Evolutionary conservation across 1,140 invertebrate genomes (phyloP).

Genomic region (Eciton burchellii): DNA sequence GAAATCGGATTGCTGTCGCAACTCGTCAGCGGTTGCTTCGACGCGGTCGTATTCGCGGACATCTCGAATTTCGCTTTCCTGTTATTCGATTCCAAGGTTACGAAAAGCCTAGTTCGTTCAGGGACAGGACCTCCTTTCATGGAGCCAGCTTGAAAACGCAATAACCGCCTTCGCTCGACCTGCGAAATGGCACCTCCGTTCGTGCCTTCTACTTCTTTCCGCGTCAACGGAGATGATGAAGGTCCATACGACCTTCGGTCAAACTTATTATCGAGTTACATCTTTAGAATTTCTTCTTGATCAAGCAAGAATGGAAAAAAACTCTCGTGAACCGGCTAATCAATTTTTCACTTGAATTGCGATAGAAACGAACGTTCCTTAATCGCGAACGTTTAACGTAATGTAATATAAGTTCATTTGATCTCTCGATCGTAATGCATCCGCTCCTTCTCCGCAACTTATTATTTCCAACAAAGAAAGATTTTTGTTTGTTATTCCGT

Average conservation of each 20-base stretch:
- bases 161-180: slow-evolving; percentile 39
- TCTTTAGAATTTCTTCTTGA: slow-evolving; percentile 22
- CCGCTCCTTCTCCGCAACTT: neutral
- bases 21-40: slow-evolving; percentile 33
- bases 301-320: neutral
- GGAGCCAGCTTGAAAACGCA: slow-evolving; percentile 46
- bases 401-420: neutral
- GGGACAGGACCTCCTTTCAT: slow-evolving; percentile 2
- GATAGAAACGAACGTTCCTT: neutral
- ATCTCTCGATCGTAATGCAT: neutral
- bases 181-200: slow-evolving; percentile 46
- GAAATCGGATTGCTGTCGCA: slow-evolving; percentile 33
- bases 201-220: slow-evolving; percentile 36
- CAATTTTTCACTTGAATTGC: slow-evolving; percentile 35
- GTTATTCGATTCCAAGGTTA: slow-evolving; percentile 49
- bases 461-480: neutral
- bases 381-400: neutral
- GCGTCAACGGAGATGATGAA: slow-evolving; percentile 32
- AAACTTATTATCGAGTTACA: slow-evolving; percentile 53
- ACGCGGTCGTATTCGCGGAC: slow-evolving; percentile 23
- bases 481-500: slow-evolving; percentile 13
- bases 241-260: slow-evolving; percentile 40
- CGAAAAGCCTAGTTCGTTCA: slow-evolving; percentile 48
- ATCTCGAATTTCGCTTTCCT: slow-evolving; percentile 28
- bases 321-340: neutral